These are phyloP conservation scores for Blera fallax DNA, from an alignment of 2,888 invertebrate species.

Conservation along the genomic window DNA sequence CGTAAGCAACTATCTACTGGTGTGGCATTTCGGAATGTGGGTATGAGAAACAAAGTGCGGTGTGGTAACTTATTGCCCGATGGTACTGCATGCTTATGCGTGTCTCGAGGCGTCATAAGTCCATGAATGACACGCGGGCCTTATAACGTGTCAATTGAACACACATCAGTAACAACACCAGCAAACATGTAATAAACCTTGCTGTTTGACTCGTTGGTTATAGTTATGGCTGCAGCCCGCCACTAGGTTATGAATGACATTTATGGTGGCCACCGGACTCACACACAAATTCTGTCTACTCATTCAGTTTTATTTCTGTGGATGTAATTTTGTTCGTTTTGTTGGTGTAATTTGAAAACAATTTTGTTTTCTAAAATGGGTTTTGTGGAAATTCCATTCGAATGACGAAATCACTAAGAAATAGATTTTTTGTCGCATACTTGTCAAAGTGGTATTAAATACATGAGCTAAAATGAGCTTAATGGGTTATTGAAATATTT, in stretches of 20 bases:
- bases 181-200: background rate
- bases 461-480: background rate
- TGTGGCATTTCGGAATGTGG: background rate
- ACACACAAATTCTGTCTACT: background rate
- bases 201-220: background rate
- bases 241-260: background rate
- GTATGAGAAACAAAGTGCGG: background rate
- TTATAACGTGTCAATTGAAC: constrained; percentile 10
- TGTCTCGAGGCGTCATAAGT: background rate
- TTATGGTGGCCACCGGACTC: background rate
- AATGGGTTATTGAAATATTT: background rate
- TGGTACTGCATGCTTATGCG: background rate
- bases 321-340: background rate
- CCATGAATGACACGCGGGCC: constrained; percentile 6
- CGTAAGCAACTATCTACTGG: background rate
- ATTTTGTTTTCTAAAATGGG: background rate
- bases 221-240: background rate
- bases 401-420: background rate
- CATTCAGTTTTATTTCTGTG: background rate
- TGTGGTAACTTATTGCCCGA: background rate
- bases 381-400: background rate
- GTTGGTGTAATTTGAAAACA: background rate
- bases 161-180: background rate
- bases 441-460: background rate
- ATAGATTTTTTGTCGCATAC: background rate